Evolutionary conservation across 2,888 invertebrate species (phyloP), one percentile per base, ranked within the genome.

Genomic region (Lissocephala sabroskyi): DNA sequence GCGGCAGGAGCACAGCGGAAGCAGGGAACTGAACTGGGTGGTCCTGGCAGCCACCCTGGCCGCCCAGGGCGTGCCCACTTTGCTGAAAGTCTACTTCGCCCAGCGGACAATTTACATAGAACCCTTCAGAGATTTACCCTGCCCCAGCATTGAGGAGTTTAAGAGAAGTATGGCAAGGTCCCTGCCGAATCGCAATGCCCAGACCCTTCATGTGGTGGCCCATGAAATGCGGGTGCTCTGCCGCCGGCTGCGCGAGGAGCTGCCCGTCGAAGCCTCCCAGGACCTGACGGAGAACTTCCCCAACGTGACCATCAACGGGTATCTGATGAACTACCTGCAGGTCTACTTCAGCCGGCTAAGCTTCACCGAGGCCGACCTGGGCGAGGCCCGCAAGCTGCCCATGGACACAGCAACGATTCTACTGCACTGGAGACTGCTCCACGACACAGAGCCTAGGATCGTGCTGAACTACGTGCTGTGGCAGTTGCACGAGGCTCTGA

Each of bases 391-490:
- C 3, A 79, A 79, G 30, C 36, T 83, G 14, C 59, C 68, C 1
- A 46, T 79, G 9, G 54, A 79, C 19, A 64, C 54, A n/a, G 51
- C 55, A 0, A 62, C 64, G 9, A 58, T 82, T 9, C 49, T 52
- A 0, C 59, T 58, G 2, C 59, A 63, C 1, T 63, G 81, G 49
- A 46, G 58, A 1, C 46, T 77, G 1, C 33, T 79, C 7, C 62
- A 60, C 1, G 44, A 58, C 7, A 77, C 79, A 0, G 79, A 82
- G 26, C 68, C 77, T 0, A 66, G 81, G 3, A 71, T 82, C 3
- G 59, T 82, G 0, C 73, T 64, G 33, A 82, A 82, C 46, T 82
- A 71, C 29, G 61, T 83, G 33, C 45, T 83, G n/a, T 82, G 82
- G 82, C 82, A 74, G 39, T 68, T 68, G 3, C 64, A 65, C 2